phyloP scores from a whole-genome alignment of 2,888 invertebrate species.

The Phanerotoma sp. region DNA sequence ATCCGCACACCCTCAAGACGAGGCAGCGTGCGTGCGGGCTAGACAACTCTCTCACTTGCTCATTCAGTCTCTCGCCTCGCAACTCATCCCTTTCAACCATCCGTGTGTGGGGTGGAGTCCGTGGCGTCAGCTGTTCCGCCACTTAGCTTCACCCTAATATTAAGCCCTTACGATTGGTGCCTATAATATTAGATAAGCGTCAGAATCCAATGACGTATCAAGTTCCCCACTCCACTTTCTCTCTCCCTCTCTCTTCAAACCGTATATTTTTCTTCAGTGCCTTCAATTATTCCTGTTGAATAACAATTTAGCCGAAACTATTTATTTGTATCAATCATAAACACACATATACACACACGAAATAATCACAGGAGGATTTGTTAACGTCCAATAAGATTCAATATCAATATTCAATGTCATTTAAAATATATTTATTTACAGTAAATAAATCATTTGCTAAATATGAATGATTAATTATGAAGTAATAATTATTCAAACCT shows the following conservation, averaged over 20 bases:
- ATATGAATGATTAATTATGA: too few species aligned
- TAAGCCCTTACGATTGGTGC: conserved; percentile 57
- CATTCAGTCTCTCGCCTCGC: conserved; percentile 1
- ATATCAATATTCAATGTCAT: too few species aligned
- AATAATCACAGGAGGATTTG: too few species aligned
- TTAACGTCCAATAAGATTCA: too few species aligned
- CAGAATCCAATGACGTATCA: conserved; percentile 54
- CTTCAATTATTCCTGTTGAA: conserved; percentile 11
- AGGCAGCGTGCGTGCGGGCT: conserved; percentile 53
- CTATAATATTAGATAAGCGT: conserved; percentile 56
- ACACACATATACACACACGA: too few species aligned
- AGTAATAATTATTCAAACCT: too few species aligned
- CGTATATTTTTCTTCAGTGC: conserved; percentile 11
- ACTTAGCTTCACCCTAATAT: conserved; percentile 60
- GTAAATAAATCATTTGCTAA: too few species aligned
- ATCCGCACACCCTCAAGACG: conserved; percentile 57
- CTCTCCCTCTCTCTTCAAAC: too few species aligned
- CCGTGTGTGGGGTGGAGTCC: conserved; percentile 30
- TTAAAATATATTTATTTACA: too few species aligned
- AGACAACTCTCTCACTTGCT: conserved; percentile 15
- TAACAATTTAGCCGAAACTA: not conserved
- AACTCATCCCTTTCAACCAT: conserved; percentile 3
- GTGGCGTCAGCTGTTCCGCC: conserved; percentile 63
- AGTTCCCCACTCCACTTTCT: conserved; percentile 22
- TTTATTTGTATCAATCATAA: conserved; percentile 7